Percentiles rank a stretch among this genome's conserved stretches.
These are phyloP conservation scores for Rotaria sp. DNA, from an alignment of 2,888 invertebrate genomes.

Conservation along the genomic window DNA sequence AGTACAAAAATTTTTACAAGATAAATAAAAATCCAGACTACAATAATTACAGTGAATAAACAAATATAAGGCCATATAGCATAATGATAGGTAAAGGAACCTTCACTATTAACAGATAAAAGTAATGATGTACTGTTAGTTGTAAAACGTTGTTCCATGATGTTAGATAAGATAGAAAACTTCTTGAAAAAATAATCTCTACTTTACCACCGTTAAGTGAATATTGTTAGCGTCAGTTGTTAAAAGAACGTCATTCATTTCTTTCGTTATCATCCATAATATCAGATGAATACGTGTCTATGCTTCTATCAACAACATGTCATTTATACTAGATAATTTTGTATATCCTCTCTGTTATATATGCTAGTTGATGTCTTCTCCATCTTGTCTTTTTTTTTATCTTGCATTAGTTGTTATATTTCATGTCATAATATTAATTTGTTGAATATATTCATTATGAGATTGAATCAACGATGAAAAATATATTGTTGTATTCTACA, in stretches of 20 bases:
- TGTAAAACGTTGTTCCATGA: neutral
- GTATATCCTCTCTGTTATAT: neutral
- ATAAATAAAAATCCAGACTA: neutral
- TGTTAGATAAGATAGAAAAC: no score
- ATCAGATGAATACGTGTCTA: neutral
- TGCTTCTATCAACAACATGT: neutral
- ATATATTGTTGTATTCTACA: no score
- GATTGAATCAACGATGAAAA: neutral
- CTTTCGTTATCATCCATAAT: neutral
- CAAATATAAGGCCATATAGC: neutral
- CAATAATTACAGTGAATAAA: neutral
- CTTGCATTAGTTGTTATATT: neutral
- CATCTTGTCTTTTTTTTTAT: neutral
- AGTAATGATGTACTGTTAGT: neutral
- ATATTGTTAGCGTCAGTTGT: neutral
- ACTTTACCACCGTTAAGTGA: neutral
- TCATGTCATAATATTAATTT: neutral
- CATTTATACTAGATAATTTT: neutral
- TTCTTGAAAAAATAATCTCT: neutral
- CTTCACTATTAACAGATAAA: neutral
- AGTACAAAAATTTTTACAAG: neutral
- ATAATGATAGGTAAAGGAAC: neutral
- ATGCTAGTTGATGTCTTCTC: neutral
- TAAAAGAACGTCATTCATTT: neutral
- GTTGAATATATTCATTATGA: neutral